Evolutionary conservation across 2,888 invertebrate genomes (phyloP), one percentile per base, ranked within the genome.

Genomic region (Drosophila barbarae): DNA sequence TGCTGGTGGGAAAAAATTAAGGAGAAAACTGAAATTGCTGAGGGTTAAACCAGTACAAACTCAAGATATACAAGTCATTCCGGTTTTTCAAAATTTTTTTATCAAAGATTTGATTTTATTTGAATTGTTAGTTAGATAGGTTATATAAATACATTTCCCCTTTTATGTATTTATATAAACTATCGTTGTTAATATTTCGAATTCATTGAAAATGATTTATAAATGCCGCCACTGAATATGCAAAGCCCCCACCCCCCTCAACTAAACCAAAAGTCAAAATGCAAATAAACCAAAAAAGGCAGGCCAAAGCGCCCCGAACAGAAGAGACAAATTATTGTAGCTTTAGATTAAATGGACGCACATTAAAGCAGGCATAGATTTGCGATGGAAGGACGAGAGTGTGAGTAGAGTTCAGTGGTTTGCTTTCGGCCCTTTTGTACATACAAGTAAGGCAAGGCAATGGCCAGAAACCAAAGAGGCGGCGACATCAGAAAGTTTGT

Each of bases 341-440:
- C 66, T 71, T 77, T 61, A 69, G 79, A 69, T 81, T 78, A 84
- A 78, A 78, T 78, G 61, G 69, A 61, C 79, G 46, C 78, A 78
- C 76, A 81, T 78, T 78, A 78, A 78, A 78, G 69, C 63, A 21
- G 41, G 13, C 60, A 38, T 34, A 68, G 15, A 15, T 47, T 41
- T 51, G 39, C 34, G 55, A 21, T 30, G 34, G 32, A n/a, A 44
- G 44, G 23, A 23, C 15, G 10, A 6, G 18, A 5, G 54, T 34
- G 32, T n/a, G 54, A 28, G 54, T 54, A 18, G 54, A 18, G 55
- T 55, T 54, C 54, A 35, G 54, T 28, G 55, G 55, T n/a, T 54
- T 28, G 35, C 15, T 18, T 32, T 35, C 35, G 54, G 35, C n/a
- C 54, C 23, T 15, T 10, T 7, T 38, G 28, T 34, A 46, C 52